Percentiles rank a stretch among this genome's conserved stretches.
Conservation (phyloP, 2,797 vertebrate genomes). For the Myripristis jacobus region DNA sequence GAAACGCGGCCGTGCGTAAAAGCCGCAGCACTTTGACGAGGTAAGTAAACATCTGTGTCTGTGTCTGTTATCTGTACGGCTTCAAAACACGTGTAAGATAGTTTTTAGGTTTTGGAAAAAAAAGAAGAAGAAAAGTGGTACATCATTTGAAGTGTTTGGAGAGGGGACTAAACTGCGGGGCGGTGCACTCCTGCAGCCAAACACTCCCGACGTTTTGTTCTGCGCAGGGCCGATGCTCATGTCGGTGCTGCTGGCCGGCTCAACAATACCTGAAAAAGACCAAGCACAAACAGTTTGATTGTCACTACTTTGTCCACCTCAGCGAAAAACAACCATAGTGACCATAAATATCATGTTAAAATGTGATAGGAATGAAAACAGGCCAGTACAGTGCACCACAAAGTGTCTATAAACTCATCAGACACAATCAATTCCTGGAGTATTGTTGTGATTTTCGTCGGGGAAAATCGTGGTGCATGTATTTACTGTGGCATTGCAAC, state of each 20-base stretch:
- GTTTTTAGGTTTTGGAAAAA: constrained; percentile 34
- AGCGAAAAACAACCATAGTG: neutral
- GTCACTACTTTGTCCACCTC: neutral
- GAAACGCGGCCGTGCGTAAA: neutral
- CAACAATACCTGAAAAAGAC: neutral
- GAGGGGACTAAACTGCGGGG: constrained; percentile 49
- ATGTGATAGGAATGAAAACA: too few species aligned
- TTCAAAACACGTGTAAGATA: constrained; percentile 10
- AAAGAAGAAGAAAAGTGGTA: too few species aligned
- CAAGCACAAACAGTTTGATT: neutral
- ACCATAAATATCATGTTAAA: too few species aligned
- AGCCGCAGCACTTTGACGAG: neutral
- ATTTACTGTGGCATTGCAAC: neutral
- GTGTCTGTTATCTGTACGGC: neutral
- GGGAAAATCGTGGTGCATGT: neutral
- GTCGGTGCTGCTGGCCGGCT: constrained; percentile 23
- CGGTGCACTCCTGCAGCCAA: constrained; percentile 45
- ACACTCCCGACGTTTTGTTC: constrained; percentile 40
- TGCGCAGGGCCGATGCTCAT: constrained; percentile 10
- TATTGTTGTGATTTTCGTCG: neutral
- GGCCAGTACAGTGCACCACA: too few species aligned
- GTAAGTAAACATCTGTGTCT: constrained; percentile 22
- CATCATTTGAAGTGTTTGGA: constrained; percentile 60
- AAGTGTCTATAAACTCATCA: too few species aligned
- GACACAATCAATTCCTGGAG: neutral